Base-by-base conservation (phyloP, 2,888 invertebrate species). In the Heteromyza rotundicornis region DNA sequence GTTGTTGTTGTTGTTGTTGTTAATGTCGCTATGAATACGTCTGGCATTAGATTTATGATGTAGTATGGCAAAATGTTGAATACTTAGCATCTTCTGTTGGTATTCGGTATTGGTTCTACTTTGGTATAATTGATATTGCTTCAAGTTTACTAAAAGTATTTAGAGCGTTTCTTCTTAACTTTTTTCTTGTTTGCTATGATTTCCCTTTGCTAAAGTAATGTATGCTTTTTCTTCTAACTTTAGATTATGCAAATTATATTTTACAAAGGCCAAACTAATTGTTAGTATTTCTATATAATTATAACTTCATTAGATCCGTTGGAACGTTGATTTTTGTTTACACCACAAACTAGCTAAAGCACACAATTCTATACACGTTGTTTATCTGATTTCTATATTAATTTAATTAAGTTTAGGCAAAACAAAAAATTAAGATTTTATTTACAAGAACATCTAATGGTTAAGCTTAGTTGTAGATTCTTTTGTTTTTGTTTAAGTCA, bases 21-120 rank as follows among this genome's bases (percentile, higher is more conserved):
- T 40, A 3, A 27, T 40, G 40, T 14, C 14, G 40, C 27, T 27
- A 27, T 27, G 27, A 27, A 27, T 10, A n/a, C n/a, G n/a, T 27
- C 5, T 27, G 27, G 27, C 44, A 14, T 7, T 10, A 10, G 19
- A 44, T 32, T 44, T 77, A 71, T 76, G 77, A 75, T 74, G 23
- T 57, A 7, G 36, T 51, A 16, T 40, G 35, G 50, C 35, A 57
- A 36, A 24, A 47, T 36, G 55, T n/a, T 53, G 14, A 53, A 23
- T 23, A 14, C 12, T 60, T 50, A 19, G 8, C 40, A n/a, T 14
- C n/a, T 40, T 40, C 16, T 7, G 40, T 40, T 40, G 3, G n/a
- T 32, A 8, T 32, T 5, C 12, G 12, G n/a, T 44, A 44, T 44
- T 14, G n/a, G 5, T 7, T 5, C 44, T 44, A 44, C 44, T 44